Evolutionary conservation across 2,888 invertebrate genomes (phyloP).

Genomic region (Salticus scenicus): DNA sequence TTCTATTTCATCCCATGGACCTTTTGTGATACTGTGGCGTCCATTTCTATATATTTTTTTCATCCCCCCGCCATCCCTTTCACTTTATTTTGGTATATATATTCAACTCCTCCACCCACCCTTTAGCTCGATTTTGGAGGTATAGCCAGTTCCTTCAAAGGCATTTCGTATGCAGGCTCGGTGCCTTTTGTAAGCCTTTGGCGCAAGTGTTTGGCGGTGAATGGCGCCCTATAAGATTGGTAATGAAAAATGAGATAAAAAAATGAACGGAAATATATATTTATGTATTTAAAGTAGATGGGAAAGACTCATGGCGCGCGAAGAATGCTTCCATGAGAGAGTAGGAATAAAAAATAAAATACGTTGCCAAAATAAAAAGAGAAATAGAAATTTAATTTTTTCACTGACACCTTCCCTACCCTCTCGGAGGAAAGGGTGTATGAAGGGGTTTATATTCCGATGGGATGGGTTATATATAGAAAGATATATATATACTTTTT

Average conservation of each 20-base stretch:
- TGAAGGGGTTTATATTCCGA: conserved; percentile 25
- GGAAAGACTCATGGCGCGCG: conserved; percentile 15
- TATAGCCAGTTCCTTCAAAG: background rate
- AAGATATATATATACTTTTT: conserved; percentile 27
- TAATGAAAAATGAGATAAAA: conserved; percentile 55
- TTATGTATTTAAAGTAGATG: conserved; percentile 67
- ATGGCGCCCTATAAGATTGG: conserved; percentile 35
- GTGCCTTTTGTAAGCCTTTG: conserved; percentile 45
- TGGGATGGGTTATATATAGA: conserved; percentile 44
- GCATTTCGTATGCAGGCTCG: conserved; percentile 52
- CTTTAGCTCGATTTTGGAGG: background rate
- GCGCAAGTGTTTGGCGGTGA: conserved; percentile 59
- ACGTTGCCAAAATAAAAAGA: background rate
- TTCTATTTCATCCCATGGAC: conserved; percentile 33
- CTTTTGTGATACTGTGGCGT: conserved; percentile 37
- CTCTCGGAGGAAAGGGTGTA: background rate
- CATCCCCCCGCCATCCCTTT: background rate
- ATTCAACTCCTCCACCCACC: background rate
- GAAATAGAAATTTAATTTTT: conserved; percentile 45
- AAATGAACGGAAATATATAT: conserved; percentile 67
- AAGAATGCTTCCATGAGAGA: background rate
- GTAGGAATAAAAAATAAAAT: no score
- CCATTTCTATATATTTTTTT: background rate
- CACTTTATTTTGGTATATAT: background rate
- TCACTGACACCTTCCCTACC: background rate